Evolutionary conservation across 2,888 invertebrate species (phyloP).

Genomic region (Campaea margaritaria): DNA sequence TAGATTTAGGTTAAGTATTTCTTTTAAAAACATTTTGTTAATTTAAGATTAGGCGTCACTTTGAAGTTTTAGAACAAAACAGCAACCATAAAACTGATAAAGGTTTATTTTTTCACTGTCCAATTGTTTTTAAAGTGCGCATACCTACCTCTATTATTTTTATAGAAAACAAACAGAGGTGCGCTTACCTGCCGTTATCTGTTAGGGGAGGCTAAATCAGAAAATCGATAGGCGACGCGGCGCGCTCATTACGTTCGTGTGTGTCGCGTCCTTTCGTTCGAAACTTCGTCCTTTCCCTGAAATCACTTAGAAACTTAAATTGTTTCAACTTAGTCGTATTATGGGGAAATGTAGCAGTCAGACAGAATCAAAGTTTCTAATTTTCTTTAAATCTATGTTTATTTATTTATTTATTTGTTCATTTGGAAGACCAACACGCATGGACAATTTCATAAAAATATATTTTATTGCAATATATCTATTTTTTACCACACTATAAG

Average conservation of each 20-base stretch:
- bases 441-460: no score
- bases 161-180: conserved; percentile 37
- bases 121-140: background rate
- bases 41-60: no score
- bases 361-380: background rate
- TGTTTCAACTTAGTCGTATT: conserved; percentile 43
- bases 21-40: no score
- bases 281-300: conserved; percentile 57
- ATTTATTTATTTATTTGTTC: no score
- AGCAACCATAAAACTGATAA: no score
- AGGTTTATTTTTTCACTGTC: no score
- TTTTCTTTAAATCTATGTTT: no score
- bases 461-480: no score
- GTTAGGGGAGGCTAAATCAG: conserved; percentile 79
- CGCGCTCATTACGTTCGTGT: conserved; percentile 52
- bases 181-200: conserved; percentile 75
- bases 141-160: conserved; percentile 14
- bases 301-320: conserved; percentile 47
- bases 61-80: no score
- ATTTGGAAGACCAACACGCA: no score
- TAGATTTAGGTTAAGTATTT: no score
- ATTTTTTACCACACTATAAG: no score
- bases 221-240: conserved; percentile 74
- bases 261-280: conserved; percentile 49
- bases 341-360: conserved; percentile 29